phyloP scores from a whole-genome alignment of 1,140 invertebrate species.

The Anoplophora glabripennis region DNA sequence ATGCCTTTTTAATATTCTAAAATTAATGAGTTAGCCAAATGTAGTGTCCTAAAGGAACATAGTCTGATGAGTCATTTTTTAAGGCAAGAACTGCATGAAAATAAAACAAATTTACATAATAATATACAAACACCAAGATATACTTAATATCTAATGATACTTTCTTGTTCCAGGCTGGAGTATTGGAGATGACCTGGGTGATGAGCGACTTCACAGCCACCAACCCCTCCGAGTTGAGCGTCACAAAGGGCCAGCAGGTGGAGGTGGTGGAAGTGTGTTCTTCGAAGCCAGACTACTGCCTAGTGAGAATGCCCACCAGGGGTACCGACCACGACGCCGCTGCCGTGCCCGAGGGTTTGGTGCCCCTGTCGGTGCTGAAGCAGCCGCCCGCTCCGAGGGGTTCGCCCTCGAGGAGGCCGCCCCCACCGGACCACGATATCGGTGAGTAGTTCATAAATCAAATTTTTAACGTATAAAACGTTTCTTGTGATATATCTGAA shows the following conservation, averaged over 20 bases:
- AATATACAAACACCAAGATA: no score
- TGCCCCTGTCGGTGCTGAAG: slow-evolving; percentile 79
- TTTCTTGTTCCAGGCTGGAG: slow-evolving; percentile 57
- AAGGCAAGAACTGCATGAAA: no score
- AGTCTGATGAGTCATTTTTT: no score
- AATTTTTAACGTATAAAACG: no score
- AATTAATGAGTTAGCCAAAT: no score
- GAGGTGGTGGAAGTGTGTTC: slow-evolving; percentile 77
- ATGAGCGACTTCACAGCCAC: slow-evolving; percentile 75
- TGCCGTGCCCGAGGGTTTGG: slow-evolving; percentile 73
- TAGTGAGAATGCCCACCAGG: slow-evolving; percentile 57
- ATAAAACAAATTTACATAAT: no score
- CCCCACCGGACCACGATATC: slow-evolving; percentile 44
- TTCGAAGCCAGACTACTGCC: slow-evolving; percentile 60
- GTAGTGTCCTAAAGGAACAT: no score
- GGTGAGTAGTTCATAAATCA: slow-evolving; percentile 43
- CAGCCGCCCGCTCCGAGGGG: slow-evolving; percentile 63
- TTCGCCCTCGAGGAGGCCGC: slow-evolving; percentile 57
- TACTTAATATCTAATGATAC: not conserved
- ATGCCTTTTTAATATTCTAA: no score
- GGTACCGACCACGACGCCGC: slow-evolving; percentile 58
- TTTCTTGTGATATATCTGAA: no score
- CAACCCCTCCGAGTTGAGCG: slow-evolving; percentile 70
- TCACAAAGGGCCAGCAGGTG: slow-evolving; percentile 86
- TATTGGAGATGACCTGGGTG: slow-evolving; percentile 83